Evolutionary conservation across 2,888 invertebrate species (phyloP), one percentile per base, ranked within the genome.

Genomic region (Dynastes grantii): DNA sequence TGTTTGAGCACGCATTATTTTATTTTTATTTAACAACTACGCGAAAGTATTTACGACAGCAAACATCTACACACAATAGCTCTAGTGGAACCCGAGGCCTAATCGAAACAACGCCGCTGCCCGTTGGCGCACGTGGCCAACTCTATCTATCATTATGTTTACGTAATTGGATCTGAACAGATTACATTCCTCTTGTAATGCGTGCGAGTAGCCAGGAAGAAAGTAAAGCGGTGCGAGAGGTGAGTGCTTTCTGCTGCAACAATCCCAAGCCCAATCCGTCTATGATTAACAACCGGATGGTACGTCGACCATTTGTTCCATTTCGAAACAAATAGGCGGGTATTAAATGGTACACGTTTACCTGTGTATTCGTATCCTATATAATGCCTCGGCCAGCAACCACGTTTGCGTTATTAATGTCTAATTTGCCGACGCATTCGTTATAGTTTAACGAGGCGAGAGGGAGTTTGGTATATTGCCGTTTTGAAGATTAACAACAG

Each of bases 311-410:
- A 8, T 55, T 55, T 55, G 55, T 55, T 55, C 16, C 55, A 55
- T 55, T 55, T n/a, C n/a, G 55, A n/a, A 55, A n/a, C 55, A 55
- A 55, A 55, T 55, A 55, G 55, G 55, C 45, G 16, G 22, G 55
- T 16, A 55, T 55, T 55, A 55, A 22, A 4, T n/a, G 6, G 55
- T 8, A 55, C 13, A n/a, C 16, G n/a, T 55, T 11, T 55, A 55
- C n/a, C 22, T n/a, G 55, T 22, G 16, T 22, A 45, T 45, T 8
- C 45, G 45, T 11, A 45, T 45, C 11, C 0, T 11, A 45, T 8
- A 8, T 45, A 45, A 45, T 45, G 11, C 45, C 45, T 8, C 11
- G 9, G 8, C 11, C 45, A 8, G 45, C 45, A 9, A 45, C 45
- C 45, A 8, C 55, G 55, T 55, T 55, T 55, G 55, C 55, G n/a